Evolutionary conservation across 2,113 vertebrate genomes (phyloP).

Genomic region (Leptodactylus fuscus): DNA sequence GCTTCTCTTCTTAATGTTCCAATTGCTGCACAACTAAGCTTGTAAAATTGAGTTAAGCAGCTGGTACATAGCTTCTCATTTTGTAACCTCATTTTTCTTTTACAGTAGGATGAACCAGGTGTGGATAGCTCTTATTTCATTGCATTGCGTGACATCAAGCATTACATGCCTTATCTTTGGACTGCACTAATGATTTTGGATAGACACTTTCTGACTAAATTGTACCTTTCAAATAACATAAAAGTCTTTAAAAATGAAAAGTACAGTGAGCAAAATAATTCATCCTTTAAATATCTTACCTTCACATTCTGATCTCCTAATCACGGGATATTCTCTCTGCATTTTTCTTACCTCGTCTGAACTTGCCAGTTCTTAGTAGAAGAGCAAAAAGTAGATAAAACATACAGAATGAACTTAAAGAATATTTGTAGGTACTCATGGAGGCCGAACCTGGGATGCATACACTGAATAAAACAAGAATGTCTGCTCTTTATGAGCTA

Average conservation of each 20-base stretch:
- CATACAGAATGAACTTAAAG: not conserved
- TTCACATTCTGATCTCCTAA: constrained; percentile 10
- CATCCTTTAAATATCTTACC: constrained; percentile 16
- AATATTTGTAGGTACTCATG: not conserved
- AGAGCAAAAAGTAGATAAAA: not conserved
- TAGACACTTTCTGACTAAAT: constrained; percentile 45
- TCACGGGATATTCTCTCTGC: not conserved
- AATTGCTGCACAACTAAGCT: constrained; percentile 45
- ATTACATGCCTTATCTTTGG: constrained; percentile 47
- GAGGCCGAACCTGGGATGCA: not conserved
- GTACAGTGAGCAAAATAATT: constrained; percentile 48
- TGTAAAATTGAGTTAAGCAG: constrained; percentile 46
- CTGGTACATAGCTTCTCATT: constrained; percentile 51
- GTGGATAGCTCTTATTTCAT: constrained; percentile 32
- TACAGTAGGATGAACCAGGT: constrained; percentile 49
- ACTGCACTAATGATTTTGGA: constrained; percentile 49
- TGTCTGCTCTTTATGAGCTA: too few relatives aligned
- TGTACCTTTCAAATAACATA: constrained; percentile 50
- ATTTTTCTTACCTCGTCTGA: constrained; percentile 40
- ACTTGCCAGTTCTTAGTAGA: constrained; percentile 1
- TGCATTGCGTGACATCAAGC: constrained; percentile 47
- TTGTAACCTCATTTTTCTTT: constrained; percentile 48
- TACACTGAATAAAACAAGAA: not conserved
- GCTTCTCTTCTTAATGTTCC: constrained; percentile 39
- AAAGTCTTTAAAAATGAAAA: constrained; percentile 50